These are phyloP conservation scores for Ictalurus punctatus DNA, from an alignment of 2,113 vertebrate species.

Conservation along the genomic window DNA sequence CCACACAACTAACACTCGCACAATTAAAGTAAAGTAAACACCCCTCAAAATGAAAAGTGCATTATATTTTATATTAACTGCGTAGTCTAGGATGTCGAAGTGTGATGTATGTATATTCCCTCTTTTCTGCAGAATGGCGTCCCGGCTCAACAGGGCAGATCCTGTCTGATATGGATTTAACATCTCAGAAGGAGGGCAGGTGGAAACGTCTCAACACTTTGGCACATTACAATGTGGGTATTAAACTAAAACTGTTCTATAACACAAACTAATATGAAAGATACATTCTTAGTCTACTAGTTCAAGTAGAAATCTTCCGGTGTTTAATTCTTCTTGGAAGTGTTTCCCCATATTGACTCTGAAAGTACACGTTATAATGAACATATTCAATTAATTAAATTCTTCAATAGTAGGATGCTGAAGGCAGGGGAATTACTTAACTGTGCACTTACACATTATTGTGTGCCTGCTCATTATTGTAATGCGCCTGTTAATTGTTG, in stretches of 20 bases:
- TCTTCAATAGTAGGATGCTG: neutral
- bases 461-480: too few species aligned
- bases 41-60: neutral
- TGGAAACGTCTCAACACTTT: constrained; percentile 93
- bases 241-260: neutral
- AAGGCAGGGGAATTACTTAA: neutral
- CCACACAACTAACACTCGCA: neutral
- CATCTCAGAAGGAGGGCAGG: constrained; percentile 90
- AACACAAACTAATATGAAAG: neutral
- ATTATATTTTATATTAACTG: neutral
- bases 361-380: neutral
- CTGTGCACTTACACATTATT: neutral
- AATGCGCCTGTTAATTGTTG: too few species aligned
- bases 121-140: constrained; percentile 84
- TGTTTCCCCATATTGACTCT: neutral
- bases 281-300: neutral
- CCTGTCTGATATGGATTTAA: constrained; percentile 92
- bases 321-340: neutral
- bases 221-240: constrained; percentile 92
- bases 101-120: neutral
- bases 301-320: neutral
- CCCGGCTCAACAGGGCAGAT: constrained; percentile 96
- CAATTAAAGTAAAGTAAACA: neutral
- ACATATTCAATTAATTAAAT: neutral
- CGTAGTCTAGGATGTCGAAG: neutral